Conservation (phyloP, 2,797 vertebrate species). For the Acridotheres tristis region DNA sequence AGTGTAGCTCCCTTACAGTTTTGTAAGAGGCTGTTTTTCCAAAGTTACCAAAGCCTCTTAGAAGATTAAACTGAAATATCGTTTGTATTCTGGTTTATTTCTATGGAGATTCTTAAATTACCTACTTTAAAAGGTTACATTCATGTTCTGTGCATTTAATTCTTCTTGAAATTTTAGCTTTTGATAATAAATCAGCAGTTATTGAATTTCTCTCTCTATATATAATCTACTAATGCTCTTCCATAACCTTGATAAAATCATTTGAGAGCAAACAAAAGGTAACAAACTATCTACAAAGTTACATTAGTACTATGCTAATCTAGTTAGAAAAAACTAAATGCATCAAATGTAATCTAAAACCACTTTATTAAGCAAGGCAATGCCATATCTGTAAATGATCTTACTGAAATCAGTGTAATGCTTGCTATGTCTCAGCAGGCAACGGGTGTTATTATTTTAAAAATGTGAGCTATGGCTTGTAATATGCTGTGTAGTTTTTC, state of each 20-base stretch:
- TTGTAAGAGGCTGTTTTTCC: not conserved
- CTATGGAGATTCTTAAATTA: not conserved
- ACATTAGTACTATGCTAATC: not conserved
- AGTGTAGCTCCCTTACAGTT: not conserved
- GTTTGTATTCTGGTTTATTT: not conserved
- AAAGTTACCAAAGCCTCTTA: not conserved
- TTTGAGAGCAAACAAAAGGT: not conserved
- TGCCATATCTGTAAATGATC: not conserved
- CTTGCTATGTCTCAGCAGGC: not conserved
- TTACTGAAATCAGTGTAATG: not conserved
- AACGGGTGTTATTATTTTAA: not conserved
- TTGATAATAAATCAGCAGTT: not conserved
- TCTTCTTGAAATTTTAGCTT: not conserved
- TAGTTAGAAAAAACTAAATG: not conserved
- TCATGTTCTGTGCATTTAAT: not conserved
- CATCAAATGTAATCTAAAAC: not conserved
- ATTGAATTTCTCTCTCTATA: not conserved
- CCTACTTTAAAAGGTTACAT: not conserved
- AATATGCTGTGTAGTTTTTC: not conserved
- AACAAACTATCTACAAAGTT: not conserved
- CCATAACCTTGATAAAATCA: not conserved
- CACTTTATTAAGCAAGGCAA: not conserved
- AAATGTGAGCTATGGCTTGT: not conserved
- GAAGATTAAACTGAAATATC: not conserved
- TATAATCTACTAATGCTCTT: not conserved